Evolutionary conservation across 1,140 invertebrate genomes (phyloP).

Genomic region (Nasonia giraulti): DNA sequence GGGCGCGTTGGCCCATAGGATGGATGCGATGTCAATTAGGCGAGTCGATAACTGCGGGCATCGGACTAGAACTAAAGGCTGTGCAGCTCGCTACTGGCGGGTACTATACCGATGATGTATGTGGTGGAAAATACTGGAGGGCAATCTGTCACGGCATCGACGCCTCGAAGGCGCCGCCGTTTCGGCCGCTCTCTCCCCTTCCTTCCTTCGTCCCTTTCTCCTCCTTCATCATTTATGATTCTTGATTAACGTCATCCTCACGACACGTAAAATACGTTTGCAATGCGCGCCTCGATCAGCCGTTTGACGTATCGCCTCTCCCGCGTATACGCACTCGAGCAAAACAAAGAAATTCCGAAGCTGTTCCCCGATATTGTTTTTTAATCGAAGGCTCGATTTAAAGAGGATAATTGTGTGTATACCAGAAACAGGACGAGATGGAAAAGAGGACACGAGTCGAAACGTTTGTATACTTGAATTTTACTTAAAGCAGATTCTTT

Average conservation of each 20-base stretch:
- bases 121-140: slow-evolving; percentile 72
- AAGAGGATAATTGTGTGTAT: neutral
- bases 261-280: slow-evolving; percentile 48
- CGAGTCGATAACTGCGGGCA: slow-evolving; percentile 63
- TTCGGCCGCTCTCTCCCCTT: too few relatives aligned
- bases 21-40: slow-evolving; percentile 67
- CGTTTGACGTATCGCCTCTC: slow-evolving; percentile 21
- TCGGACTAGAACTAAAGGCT: slow-evolving; percentile 67
- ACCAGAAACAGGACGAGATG: neutral
- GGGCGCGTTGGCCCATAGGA: neutral
- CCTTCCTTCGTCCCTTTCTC: neutral
- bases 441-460: slow-evolving; percentile 2
- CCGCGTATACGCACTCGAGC: neutral
- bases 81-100: slow-evolving; percentile 46
- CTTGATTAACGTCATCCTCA: slow-evolving; percentile 46
- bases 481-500: slow-evolving; percentile 37
- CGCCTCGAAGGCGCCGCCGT: slow-evolving; percentile 59
- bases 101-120: slow-evolving; percentile 68
- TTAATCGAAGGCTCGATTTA: neutral
- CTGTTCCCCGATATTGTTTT: neutral
- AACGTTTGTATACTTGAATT: slow-evolving; percentile 41
- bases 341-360: neutral
- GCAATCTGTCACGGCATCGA: slow-evolving; percentile 73
- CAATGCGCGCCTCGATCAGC: neutral
- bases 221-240: slow-evolving; percentile 51